phyloP scores from a whole-genome alignment of 2,113 vertebrate species.

The Oncorhynchus clarkii region DNA sequence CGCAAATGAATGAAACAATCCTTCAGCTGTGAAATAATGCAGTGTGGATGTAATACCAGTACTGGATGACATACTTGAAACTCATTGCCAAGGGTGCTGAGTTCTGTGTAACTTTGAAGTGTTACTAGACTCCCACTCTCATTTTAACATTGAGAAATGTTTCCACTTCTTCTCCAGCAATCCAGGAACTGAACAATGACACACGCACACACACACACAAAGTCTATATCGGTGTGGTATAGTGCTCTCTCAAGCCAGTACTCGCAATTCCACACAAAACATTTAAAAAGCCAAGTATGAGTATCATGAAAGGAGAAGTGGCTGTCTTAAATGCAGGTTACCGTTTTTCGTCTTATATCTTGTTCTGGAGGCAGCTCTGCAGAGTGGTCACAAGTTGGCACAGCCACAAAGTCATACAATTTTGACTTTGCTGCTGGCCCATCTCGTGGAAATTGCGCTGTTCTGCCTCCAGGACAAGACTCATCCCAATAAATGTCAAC shows the following conservation, averaged over 20 bases:
- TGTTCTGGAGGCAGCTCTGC: too few species aligned
- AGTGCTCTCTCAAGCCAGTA: conserved; percentile 15
- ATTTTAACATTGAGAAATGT: conserved; percentile 42
- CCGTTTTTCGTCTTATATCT: too few species aligned
- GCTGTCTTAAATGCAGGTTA: conserved; percentile 36
- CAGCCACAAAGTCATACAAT: too few species aligned
- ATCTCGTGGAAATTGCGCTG: too few species aligned
- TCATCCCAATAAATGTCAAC: too few species aligned
- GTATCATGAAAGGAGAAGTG: conserved; percentile 37
- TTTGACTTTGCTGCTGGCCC: too few species aligned
- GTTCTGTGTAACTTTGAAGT: conserved; percentile 29
- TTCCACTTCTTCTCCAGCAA: conserved; percentile 15
- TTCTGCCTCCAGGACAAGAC: too few species aligned
- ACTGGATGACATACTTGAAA: conserved; percentile 48
- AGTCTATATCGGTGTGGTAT: background rate
- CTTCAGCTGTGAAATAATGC: conserved; percentile 45
- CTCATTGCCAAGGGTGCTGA: conserved; percentile 33
- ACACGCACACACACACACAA: background rate
- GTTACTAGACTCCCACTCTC: conserved; percentile 39
- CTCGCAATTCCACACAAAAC: conserved; percentile 25
- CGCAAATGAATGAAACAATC: conserved; percentile 48
- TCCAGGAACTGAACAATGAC: conserved; percentile 20
- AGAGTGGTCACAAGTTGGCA: too few species aligned
- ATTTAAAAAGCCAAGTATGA: conserved; percentile 16
- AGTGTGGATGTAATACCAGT: conserved; percentile 33